Evolutionary conservation across 1,140 invertebrate species (phyloP).

Genomic region (Riptortus pedestris): DNA sequence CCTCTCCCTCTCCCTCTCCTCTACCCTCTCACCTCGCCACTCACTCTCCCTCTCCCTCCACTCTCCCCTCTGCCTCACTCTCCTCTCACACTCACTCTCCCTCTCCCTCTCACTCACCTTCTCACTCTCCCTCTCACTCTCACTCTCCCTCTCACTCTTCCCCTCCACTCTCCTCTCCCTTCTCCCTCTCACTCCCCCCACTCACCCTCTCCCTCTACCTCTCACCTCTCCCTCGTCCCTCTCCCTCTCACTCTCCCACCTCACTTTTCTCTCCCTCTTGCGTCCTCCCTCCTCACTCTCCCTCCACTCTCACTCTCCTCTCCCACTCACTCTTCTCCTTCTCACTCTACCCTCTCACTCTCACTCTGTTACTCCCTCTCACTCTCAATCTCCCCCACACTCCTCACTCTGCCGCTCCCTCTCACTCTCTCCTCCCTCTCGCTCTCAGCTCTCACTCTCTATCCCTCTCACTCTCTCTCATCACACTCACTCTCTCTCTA

Average conservation of each 20-base stretch:
- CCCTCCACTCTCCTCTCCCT: not conserved
- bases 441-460: not conserved
- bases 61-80: no score
- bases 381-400: not conserved
- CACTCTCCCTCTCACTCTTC: not conserved
- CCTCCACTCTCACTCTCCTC: not conserved
- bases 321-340: not conserved
- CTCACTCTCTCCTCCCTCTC: not conserved
- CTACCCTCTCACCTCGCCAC: not conserved
- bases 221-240: not conserved
- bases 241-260: not conserved
- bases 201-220: not conserved
- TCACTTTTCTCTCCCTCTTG: not conserved
- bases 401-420: not conserved
- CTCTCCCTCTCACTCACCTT: not conserved
- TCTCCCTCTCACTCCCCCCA: not conserved
- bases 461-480: no score
- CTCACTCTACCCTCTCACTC: not conserved
- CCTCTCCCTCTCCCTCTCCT: not conserved
- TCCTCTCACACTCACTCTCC: not conserved
- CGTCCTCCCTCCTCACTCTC: not conserved
- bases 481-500: not conserved
- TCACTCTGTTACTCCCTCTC: not conserved
- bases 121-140: not conserved
- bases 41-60: no score